Evolutionary conservation across 1,140 invertebrate species (phyloP), one percentile per base, ranked within the genome.

Genomic region (Cyrtorhinus lividipennis): DNA sequence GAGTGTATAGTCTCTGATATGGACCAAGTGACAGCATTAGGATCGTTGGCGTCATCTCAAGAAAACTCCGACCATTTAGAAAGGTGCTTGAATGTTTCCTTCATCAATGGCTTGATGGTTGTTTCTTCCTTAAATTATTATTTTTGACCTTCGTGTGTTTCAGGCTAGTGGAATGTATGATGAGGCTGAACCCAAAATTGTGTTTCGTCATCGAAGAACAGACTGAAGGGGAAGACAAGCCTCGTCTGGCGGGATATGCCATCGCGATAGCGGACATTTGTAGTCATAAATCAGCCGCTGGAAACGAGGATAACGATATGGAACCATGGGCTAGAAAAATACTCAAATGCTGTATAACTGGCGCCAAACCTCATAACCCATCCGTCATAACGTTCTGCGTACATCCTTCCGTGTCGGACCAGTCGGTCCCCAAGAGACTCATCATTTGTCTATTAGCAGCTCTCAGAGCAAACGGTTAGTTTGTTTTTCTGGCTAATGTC

Each of bases 131-230:
- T 8, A 15, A 38, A 38, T 38, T 38, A 8, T 38, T 38, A 8
- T 38, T 38, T 38, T 38, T 38, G 5, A 5, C 18, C 1, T 30
- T 64, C 66, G 60, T 67, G 56, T 64, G 72, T 72, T 74, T 1
- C 71, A 92, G 85, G 71, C 71, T 85, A 64, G 77, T 96, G 24
- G 90, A 86, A 10, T 83, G 85, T 8, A 91, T 86, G 71, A 68
- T 96, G n/a, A 84, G 81, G 0, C 71, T 94, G 2, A 82, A 81
- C 69, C 85, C 90, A 1, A 88, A 95, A 69, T 78, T 92, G 30
- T 92, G 88, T 73, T 88, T 95, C 77, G 83, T 96, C 48, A 84
- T 95, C 18, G 87, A 93, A 71, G 90, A 93, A 67, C 68, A 67
- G 18, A 81, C 81, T 45, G 56, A 60, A 20, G 45, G 46, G 15